Evolutionary conservation across 2,113 vertebrate species (phyloP).

Genomic region (Tachuris rubrigastra): DNA sequence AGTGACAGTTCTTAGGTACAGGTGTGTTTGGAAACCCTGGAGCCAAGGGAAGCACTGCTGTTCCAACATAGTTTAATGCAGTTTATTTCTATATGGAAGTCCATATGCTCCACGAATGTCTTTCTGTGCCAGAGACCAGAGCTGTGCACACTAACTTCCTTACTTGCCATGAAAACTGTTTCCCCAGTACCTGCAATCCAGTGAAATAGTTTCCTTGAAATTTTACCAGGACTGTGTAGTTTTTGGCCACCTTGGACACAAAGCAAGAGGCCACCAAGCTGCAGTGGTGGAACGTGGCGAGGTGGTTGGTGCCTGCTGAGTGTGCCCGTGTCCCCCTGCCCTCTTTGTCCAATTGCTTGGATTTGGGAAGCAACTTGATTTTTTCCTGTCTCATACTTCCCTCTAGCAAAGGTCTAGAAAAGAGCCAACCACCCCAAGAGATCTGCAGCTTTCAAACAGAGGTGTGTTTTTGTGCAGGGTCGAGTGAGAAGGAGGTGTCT

Average conservation of each 20-base stretch:
- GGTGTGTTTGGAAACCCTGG: background rate
- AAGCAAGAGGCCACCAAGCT: background rate
- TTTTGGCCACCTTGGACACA: background rate
- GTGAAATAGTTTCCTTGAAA: background rate
- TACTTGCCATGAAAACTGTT: background rate
- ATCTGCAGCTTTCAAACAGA: background rate
- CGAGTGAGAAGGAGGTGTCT: slow-evolving; percentile 76
- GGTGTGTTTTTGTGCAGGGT: slow-evolving; percentile 23
- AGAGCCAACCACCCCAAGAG: background rate
- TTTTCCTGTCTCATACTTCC: background rate
- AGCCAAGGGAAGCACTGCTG: background rate
- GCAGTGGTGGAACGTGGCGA: background rate
- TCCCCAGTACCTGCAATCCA: background rate
- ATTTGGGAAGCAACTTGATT: background rate
- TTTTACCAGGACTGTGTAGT: background rate
- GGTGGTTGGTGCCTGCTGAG: background rate
- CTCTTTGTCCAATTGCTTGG: fast-evolving
- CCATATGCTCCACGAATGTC: background rate
- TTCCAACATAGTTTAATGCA: background rate
- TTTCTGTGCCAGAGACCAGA: background rate
- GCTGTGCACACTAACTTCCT: background rate
- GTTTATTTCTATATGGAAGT: background rate
- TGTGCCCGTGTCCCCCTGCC: background rate
- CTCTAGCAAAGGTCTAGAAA: background rate
- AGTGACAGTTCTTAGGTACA: background rate